Evolutionary conservation across 2,888 invertebrate species (phyloP).

Genomic region (Eristalis intricaria): DNA sequence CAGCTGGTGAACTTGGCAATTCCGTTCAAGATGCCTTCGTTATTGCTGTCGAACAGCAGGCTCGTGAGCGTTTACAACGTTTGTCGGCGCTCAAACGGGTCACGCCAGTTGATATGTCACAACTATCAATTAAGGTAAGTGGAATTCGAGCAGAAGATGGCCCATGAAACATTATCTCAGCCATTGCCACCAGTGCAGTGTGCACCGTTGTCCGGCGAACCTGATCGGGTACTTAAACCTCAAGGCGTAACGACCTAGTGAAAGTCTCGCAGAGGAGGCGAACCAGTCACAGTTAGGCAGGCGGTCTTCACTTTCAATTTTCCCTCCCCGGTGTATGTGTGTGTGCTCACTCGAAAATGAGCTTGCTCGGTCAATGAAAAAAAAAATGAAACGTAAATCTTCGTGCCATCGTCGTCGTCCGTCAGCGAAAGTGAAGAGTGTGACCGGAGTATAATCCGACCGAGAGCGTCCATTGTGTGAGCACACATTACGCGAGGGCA

Average conservation of each 20-base stretch:
- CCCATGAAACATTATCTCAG: not conserved
- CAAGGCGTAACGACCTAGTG: not conserved
- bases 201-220: not conserved
- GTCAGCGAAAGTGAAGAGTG: conserved; percentile 50
- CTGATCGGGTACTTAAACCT: not conserved
- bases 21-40: conserved; percentile 98
- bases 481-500: not conserved
- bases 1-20: conserved; percentile 93
- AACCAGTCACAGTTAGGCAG: not conserved
- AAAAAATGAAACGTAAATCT: conserved; percentile 6
- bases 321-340: not conserved
- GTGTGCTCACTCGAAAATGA: conserved; percentile 32
- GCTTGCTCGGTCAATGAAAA: not conserved
- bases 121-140: conserved; percentile 91
- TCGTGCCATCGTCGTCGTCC: conserved; percentile 8
- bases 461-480: conserved; percentile 17
- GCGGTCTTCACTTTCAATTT: conserved; percentile 1
- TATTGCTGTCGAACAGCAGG: conserved; percentile 98
- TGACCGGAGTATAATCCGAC: conserved; percentile 41
- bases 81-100: conserved; percentile 95
- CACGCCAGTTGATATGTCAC: conserved; percentile 96
- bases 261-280: not conserved
- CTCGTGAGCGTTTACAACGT: conserved; percentile 94
- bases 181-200: not conserved
- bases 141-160: not conserved